phyloP scores from a whole-genome alignment of 2,797 vertebrate species.

The Coregonus suidteri region DNA sequence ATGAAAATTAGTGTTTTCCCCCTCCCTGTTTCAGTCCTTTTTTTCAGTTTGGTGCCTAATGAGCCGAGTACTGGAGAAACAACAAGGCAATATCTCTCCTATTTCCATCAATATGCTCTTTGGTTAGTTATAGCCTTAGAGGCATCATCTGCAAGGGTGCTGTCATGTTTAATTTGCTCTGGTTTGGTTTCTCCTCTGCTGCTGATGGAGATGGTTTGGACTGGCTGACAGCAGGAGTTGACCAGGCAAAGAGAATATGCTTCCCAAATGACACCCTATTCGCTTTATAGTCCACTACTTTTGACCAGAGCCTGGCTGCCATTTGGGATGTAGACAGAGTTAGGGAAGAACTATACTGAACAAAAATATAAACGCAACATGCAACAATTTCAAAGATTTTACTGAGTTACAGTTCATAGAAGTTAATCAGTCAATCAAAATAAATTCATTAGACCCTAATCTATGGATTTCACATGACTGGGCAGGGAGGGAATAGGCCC shows the following conservation, averaged over 20 bases:
- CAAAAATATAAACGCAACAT: too few species aligned
- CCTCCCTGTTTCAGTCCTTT: background rate
- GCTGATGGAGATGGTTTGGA: background rate
- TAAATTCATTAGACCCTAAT: too few species aligned
- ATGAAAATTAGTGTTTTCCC: background rate
- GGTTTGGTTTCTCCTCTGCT: background rate
- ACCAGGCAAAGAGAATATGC: background rate
- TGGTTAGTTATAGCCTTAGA: background rate
- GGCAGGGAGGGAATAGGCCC: too few species aligned
- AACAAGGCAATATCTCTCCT: background rate
- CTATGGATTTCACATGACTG: too few species aligned
- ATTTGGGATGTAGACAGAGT: too few species aligned
- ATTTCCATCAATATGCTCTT: background rate
- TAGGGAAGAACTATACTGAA: too few species aligned
- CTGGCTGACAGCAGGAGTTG: background rate
- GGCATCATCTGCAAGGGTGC: background rate
- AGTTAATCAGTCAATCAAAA: too few species aligned
- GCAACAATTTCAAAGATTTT: too few species aligned
- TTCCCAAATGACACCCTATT: background rate
- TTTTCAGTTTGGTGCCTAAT: background rate
- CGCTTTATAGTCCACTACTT: background rate
- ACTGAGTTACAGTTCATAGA: too few species aligned
- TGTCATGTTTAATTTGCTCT: background rate
- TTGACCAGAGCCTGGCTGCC: background rate
- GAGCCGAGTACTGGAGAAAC: background rate